Base-by-base conservation (phyloP, 2,888 invertebrate genomes). In the Argyresthia goedartella region DNA sequence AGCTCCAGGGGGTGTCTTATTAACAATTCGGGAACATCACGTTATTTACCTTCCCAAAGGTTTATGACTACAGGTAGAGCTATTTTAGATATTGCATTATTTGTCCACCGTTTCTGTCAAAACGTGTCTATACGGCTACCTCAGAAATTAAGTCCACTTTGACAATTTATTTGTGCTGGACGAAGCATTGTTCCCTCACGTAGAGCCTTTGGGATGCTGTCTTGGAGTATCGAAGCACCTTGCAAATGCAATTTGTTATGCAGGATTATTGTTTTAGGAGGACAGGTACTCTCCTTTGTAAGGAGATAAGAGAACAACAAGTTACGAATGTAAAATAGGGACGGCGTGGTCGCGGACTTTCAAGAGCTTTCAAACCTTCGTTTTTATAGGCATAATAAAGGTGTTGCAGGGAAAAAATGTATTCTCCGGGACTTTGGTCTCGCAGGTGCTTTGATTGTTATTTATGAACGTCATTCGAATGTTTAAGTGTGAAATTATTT, bases 121-220 rank as follows among this genome's bases (percentile, higher is more conserved):
- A 69, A 79, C 78, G 79, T 81, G 81, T 73, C 68, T 67, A 67
- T 63, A 68, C 62, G 67, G 73, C 71, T 75, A 72, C 75, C 73
- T 72, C 63, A 63, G 63, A 74, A 67, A 76, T 81, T 79, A 74
- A 67, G 66, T 63, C 68, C 65, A 67, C 65, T 61, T 57, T 64
- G 63, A 62, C 60, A 63, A 66, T 67, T 67, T 64, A 66, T 69
- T 66, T 63, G 59, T 81, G 67, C 63, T 47, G 59, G 47, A 50
- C 59, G 14, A 41, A 35, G 14, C 61, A 66, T 74, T 73, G 70
- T 75, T 64, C 60, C 59, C 56, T 60, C 59, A 51, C 51, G 51
- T 53, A 51, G 50, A n/a, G 15, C 3, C 25, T 25, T 25, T 25
- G 25, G 25, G 25, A 25, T 25, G 25, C 25, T 25, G 25, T 25